A percentile compares a stretch with the other conserved stretches of the same genome.
These are phyloP conservation scores for Sciurus niger DNA, from an alignment of 2,113 vertebrate genomes.

Conservation along the genomic window DNA sequence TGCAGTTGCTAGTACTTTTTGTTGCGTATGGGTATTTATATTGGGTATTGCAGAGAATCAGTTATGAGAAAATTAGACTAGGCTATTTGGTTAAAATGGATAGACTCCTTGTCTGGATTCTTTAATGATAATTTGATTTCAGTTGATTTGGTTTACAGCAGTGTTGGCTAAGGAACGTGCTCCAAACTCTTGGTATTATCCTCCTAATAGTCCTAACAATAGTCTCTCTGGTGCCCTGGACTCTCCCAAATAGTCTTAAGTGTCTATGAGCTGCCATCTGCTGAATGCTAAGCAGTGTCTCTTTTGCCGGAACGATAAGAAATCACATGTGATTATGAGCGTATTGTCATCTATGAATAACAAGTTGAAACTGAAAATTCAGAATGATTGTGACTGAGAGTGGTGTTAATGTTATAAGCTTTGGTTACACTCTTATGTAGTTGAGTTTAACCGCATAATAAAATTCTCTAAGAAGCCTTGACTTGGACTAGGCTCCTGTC, in stretches of 20 bases:
- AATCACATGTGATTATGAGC: not conserved
- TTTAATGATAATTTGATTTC: not conserved
- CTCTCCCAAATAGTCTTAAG: not conserved
- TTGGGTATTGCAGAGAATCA: not conserved
- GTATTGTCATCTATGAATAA: not conserved
- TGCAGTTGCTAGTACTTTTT: not conserved
- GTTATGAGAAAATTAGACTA: not conserved
- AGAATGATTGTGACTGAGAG: not conserved
- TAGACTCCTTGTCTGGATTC: not conserved
- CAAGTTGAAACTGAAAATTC: not conserved
- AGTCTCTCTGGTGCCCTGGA: not conserved
- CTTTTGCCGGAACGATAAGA: not conserved
- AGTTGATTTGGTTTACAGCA: not conserved
- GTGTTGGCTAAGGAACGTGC: not conserved
- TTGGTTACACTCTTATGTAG: not conserved
- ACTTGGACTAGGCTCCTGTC: not conserved
- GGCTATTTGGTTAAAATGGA: not conserved
- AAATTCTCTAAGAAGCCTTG: not conserved
- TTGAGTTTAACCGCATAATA: not conserved
- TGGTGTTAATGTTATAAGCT: not conserved
- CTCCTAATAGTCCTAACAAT: not conserved
- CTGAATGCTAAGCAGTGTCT: not conserved
- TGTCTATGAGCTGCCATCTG: not conserved
- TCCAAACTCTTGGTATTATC: not conserved
- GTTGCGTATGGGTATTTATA: not conserved